Evolutionary conservation across 2,797 vertebrate species (phyloP), one percentile per base, ranked within the genome.

Genomic region (Clarias platycephalus): DNA sequence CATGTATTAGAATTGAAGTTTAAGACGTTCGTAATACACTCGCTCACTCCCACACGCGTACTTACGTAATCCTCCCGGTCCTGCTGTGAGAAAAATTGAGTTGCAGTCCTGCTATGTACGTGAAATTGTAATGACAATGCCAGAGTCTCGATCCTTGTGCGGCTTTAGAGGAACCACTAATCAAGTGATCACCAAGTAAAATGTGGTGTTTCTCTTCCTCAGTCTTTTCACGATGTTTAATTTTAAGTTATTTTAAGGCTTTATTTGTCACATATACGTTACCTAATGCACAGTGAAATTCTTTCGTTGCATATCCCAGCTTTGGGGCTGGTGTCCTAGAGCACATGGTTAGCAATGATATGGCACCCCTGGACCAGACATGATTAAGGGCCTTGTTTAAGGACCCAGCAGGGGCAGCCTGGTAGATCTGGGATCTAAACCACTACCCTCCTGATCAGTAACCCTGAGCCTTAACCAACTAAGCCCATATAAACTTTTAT

Each of bases 1-100:
- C 28, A 57, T 63, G 71, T 63, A 31, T 64, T 58, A 49, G 24
- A 66, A 67, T 31, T 26, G 53, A n/a, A 40, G 49, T 26, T 53
- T 70, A 7, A n/a, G 64, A 37, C 7, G 4, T 63, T 15, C 24
- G 3, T 79, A 79, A 77, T 26, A 26, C 20, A 28, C 26, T 40
- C 44, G 60, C 18, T 44, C 26, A 67, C 40, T 37, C n/a, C 18
- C 57, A 5, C 72, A 37, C 67, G 4, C 53, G 37, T 55, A 71
- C 60, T 37, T 8, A 40, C 31, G n/a, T 75, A 76, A 76, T 53
- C 60, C 28, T 34, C 28, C 64, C 55, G 60, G 34, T 74, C 70
- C 70, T 31, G 58, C 28, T 64, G 82, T 83, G 60, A 72, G 81
- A 75, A 63, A 53, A 83, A 75, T 53, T 64, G 6, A 64, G 64